Base-by-base conservation (phyloP, 2,888 invertebrate species). In the Tuberolachnus salignus region DNA sequence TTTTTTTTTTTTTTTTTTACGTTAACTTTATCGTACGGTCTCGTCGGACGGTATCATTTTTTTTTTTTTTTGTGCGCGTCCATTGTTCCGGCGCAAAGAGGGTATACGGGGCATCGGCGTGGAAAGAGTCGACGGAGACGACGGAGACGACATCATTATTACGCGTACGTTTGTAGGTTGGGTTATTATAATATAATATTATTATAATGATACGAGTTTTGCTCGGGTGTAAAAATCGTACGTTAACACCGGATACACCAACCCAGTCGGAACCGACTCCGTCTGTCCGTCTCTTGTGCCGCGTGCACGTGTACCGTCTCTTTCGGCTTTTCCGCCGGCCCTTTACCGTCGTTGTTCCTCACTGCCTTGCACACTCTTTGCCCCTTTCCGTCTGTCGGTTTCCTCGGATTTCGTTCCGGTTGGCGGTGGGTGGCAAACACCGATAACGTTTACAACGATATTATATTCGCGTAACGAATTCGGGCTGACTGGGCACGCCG, bases 161-260 rank as follows among this genome's bases (percentile, higher is more conserved):
- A 63, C 61, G 61, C 34, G 42, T 63, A 57, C 59, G 16, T 6
- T 34, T 6, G 34, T 34, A 34, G 34, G 34, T 34, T n/a, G 6
- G 3, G 6, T 34, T 4, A 34, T 6, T 34, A 59, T 19, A 44
- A n/a, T 42, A 21, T 19, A 42, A 63, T 42, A 49, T 21, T 53
- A 69, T 69, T 53, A 53, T 69, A 69, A 69, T 69, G 69, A 69
- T 34, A 19, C 19, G 34, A 69, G 69, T 69, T n/a, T 69, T 53
- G 14, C 19, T 34, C 9, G 14, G 14, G 21, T n/a, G n/a, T 34
- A 69, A 69, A 69, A 53, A 69, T 34, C 67, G 8, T 34, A 19
- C 53, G 19, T 53, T 34, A 10, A 23, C 42, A 34, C 53, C 3
- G 14, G 6, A 4, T 51, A n/a, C n/a, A n/a, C n/a, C n/a, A n/a